Conservation (phyloP, 2,797 vertebrate species). For the Gallinago nigripennis region DNA sequence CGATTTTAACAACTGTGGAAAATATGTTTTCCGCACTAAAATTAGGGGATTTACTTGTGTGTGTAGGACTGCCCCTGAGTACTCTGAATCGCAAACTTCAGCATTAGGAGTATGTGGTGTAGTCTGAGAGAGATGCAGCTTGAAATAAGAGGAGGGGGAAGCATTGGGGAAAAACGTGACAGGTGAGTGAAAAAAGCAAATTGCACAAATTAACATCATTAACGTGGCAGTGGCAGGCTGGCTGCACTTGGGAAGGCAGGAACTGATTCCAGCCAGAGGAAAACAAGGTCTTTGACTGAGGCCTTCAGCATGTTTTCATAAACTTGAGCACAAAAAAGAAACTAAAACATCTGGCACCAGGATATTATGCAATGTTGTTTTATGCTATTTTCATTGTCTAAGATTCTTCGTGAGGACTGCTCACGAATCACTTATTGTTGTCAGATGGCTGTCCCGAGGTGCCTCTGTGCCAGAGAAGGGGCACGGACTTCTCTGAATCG, state of each 20-base stretch:
- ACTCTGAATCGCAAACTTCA: neutral
- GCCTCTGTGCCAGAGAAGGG: neutral
- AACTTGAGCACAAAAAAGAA: conserved; percentile 45
- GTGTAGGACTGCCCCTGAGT: neutral
- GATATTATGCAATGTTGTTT: conserved; percentile 40
- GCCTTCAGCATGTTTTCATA: conserved; percentile 39
- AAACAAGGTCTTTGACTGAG: neutral
- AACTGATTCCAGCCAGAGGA: neutral
- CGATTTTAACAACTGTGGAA: conserved; percentile 40
- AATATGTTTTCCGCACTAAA: conserved; percentile 14
- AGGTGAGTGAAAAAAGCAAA: neutral
- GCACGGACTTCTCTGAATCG: neutral
- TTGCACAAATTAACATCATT: neutral
- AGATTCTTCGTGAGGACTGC: neutral
- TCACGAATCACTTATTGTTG: neutral
- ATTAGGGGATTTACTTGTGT: conserved; percentile 3
- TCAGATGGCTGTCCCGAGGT: neutral
- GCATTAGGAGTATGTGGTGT: neutral
- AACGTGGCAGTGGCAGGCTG: neutral
- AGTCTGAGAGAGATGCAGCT: neutral
- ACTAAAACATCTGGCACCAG: conserved; percentile 48
- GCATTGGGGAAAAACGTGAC: neutral
- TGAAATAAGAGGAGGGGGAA: neutral
- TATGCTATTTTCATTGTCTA: conserved; percentile 34
- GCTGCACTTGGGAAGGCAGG: neutral